Evolutionary conservation across 2,797 vertebrate genomes (phyloP), one percentile per base, ranked within the genome.

Genomic region (Microctenopoma stevenorrisi): DNA sequence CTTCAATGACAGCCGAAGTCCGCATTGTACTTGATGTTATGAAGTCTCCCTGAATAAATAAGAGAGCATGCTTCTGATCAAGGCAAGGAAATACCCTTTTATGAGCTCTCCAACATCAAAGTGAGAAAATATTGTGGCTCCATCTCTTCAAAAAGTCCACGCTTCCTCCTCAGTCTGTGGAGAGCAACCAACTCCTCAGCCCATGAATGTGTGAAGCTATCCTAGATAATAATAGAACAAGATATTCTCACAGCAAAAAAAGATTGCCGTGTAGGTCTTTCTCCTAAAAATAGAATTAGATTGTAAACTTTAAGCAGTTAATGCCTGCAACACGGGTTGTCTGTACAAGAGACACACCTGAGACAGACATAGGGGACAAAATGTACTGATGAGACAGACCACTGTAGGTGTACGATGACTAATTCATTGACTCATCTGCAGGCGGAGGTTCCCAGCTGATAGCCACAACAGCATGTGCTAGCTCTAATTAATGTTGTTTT

Each of bases 31-130:
- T 79, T 46, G 71, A 82, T 70, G 72, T 72, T 76, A 61, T 46
- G 67, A 88, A 86, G 87, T 73, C 78, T 78, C 53, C n/a, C 46
- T 64, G 62, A 80, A 84, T 86, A 87, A 88, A 88, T 81, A 77
- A 67, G 70, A 69, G 81, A 68, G 64, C 71, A 18, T 61, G 64
- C 72, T 33, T 52, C 65, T 78, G 82, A 89, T 83, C 76, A 82
- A 88, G 85, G 82, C 69, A 4, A 65, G 82, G 79, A 87, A 79
- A 72, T 72, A 70, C 55, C 71, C 64, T 83, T 85, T 83, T 79
- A 83, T 86, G 76, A 87, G 85, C 64, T 84, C 59, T 25, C 40
- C 66, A 69, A 68, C 86, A 79, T 89, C 86, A 90, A 89, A 89
- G 84, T 66, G n/a, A 74, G 37, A 52, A 55, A 48, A 84, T 30